Evolutionary conservation across 2,888 invertebrate genomes (phyloP).

Genomic region (Cheilosia variabilis): DNA sequence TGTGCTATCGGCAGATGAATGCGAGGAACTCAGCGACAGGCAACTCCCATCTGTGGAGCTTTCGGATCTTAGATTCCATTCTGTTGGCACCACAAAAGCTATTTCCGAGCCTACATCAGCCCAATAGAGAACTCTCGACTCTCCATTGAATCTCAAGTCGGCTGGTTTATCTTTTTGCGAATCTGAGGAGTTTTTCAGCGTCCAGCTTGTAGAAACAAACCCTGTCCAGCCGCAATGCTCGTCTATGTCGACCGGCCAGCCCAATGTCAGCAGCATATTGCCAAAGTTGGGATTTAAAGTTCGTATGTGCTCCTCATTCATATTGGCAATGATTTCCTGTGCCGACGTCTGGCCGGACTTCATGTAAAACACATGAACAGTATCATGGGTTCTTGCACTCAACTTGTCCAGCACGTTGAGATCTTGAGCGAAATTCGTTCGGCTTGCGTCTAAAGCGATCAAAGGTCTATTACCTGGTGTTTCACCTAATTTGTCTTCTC

Average conservation of each 20-base stretch:
- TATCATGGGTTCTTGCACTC: conserved; percentile 94
- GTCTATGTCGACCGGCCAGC: conserved; percentile 93
- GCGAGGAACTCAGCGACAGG: conserved; percentile 80
- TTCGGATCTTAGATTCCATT: conserved; percentile 84
- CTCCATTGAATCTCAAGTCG: conserved; percentile 92
- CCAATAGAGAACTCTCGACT: conserved; percentile 95
- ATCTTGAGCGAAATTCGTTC: conserved; percentile 90
- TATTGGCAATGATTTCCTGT: conserved; percentile 89
- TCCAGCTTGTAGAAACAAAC: conserved; percentile 94
- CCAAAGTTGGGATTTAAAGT: conserved; percentile 85
- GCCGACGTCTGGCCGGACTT: conserved; percentile 92
- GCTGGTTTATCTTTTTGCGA: conserved; percentile 82
- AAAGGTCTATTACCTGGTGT: conserved; percentile 80
- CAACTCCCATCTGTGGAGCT: conserved; percentile 84
- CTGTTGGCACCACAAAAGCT: conserved; percentile 95
- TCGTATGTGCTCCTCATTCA: conserved; percentile 81
- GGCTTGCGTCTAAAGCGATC: conserved; percentile 82
- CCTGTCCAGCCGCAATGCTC: conserved; percentile 98
- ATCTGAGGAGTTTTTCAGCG: conserved; percentile 82
- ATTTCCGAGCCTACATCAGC: conserved; percentile 97
- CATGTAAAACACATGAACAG: conserved; percentile 97
- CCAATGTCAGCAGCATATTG: conserved; percentile 89
- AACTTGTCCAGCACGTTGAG: conserved; percentile 93
- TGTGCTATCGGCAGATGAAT: conserved; percentile 78
- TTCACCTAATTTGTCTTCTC: conserved; percentile 82